Percentiles rank a stretch among this genome's conserved stretches.
Conservation (phyloP, 2,797 vertebrate genomes). For the Sphenopsis melanotis region DNA sequence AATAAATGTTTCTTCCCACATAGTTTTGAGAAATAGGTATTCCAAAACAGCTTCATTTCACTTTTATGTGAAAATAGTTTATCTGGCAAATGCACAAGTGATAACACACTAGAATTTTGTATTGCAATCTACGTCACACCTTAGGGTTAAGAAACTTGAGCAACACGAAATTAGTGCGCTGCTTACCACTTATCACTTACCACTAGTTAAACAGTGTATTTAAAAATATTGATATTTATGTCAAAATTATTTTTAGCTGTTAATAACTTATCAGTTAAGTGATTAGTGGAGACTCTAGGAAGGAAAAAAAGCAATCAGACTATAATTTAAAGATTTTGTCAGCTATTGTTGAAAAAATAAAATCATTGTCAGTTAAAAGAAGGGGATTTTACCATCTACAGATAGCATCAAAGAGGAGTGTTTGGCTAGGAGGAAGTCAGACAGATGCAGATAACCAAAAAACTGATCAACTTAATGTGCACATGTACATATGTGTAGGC, state of each 20-base stretch:
- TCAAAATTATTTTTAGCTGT: not conserved
- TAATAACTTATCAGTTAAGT: not conserved
- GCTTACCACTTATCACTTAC: not conserved
- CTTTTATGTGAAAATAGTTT: not conserved
- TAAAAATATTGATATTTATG: not conserved
- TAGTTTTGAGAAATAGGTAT: not conserved
- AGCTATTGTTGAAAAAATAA: not conserved
- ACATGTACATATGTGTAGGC: not conserved
- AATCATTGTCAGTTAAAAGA: not conserved
- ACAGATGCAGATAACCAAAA: not conserved
- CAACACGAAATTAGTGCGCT: not conserved
- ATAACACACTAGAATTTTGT: not conserved
- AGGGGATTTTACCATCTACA: not conserved
- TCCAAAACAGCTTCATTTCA: not conserved
- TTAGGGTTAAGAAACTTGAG: not conserved
- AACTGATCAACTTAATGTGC: rapidly evolving
- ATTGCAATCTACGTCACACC: not conserved
- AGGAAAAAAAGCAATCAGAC: not conserved
- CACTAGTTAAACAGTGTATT: not conserved
- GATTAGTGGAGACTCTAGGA: not conserved
- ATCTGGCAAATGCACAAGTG: not conserved
- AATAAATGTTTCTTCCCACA: not conserved
- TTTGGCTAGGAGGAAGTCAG: not conserved
- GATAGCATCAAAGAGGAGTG: not conserved
- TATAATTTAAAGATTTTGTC: not conserved